Evolutionary conservation across 2,113 vertebrate species (phyloP).

Genomic region (Paramisgurnus dabryanus): DNA sequence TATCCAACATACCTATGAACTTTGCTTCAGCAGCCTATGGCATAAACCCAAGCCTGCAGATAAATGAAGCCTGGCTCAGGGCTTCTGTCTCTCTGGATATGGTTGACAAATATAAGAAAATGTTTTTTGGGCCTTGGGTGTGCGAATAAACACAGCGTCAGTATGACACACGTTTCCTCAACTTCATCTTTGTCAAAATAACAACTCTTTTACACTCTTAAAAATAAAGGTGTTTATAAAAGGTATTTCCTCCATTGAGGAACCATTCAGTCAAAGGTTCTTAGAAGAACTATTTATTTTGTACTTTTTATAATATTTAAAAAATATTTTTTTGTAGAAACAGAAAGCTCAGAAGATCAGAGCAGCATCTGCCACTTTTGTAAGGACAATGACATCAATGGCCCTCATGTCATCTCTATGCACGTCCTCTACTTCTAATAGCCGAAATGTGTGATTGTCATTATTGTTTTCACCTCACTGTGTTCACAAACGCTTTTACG

Average conservation of each 20-base stretch:
- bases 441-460: not conserved
- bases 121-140: too few relatives aligned
- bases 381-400: slow-evolving; percentile 40
- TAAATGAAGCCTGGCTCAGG: slow-evolving; percentile 22
- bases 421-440: not conserved
- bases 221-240: too few relatives aligned
- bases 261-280: too few relatives aligned
- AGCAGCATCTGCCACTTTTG: slow-evolving; percentile 17
- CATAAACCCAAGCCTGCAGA: not conserved
- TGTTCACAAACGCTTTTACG: not conserved
- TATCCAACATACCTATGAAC: slow-evolving; percentile 45
- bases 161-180: too few relatives aligned
- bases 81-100: not conserved
- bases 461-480: slow-evolving; percentile 25
- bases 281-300: too few relatives aligned
- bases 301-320: too few relatives aligned
- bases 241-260: too few relatives aligned
- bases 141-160: too few relatives aligned
- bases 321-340: too few relatives aligned
- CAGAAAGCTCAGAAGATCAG: too few relatives aligned
- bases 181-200: too few relatives aligned
- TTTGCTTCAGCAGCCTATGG: slow-evolving; percentile 31
- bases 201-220: too few relatives aligned
- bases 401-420: slow-evolving; percentile 38
- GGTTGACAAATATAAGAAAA: not conserved